A percentile compares a stretch with the other conserved stretches of the same genome.
phyloP scores from a whole-genome alignment of 2,797 vertebrate genomes.

The Kryptopterus vitreolus region DNA sequence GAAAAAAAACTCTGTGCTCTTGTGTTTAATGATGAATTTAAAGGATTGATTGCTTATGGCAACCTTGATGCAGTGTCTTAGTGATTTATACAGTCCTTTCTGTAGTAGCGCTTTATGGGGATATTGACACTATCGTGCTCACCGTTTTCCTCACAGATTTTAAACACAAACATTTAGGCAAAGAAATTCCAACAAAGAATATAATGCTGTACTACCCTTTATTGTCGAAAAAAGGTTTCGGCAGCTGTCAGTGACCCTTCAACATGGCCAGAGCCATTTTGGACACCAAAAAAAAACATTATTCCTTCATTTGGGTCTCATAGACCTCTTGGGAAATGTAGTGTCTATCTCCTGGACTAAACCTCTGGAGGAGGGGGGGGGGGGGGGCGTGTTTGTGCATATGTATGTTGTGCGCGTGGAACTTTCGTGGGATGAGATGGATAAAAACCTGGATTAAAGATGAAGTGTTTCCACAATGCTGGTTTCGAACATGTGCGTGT shows the following conservation, averaged over 20 bases:
- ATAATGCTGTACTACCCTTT: too few species aligned
- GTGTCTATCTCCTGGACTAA: slow-evolving; percentile 19
- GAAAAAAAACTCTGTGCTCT: too few species aligned
- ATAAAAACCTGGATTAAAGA: slow-evolving; percentile 54
- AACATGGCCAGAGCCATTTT: slow-evolving; percentile 32
- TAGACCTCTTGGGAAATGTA: slow-evolving; percentile 49
- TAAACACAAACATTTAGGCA: too few species aligned
- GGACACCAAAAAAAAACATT: slow-evolving; percentile 43
- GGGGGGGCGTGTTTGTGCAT: neutral
- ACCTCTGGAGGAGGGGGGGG: neutral
- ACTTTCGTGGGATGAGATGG: slow-evolving; percentile 50
- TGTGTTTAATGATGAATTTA: too few species aligned
- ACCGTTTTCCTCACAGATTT: too few species aligned
- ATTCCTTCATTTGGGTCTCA: slow-evolving; percentile 41
- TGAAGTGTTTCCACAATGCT: slow-evolving; percentile 47
- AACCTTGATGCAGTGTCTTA: too few species aligned
- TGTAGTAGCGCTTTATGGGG: too few species aligned
- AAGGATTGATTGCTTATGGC: too few species aligned
- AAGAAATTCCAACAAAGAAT: too few species aligned
- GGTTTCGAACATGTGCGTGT: slow-evolving; percentile 13
- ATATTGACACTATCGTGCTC: too few species aligned
- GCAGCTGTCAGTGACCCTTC: slow-evolving; percentile 9
- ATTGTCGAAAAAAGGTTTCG: neutral
- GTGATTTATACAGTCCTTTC: too few species aligned
- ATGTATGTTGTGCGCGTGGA: slow-evolving; percentile 21